phyloP scores from a whole-genome alignment of 2,888 invertebrate genomes.

The Plutella xylostella region DNA sequence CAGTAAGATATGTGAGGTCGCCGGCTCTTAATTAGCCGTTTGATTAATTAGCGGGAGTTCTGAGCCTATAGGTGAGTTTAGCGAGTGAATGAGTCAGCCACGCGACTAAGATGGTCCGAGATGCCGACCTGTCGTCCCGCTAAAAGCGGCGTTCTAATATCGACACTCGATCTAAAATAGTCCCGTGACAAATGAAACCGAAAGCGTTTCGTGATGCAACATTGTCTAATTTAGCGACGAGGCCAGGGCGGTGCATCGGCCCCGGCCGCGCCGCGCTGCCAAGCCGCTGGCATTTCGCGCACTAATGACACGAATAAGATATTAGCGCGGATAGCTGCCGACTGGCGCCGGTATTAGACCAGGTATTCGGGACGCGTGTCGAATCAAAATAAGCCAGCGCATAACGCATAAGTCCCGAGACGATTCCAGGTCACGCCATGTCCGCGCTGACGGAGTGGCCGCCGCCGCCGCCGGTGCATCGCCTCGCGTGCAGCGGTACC shows the following conservation, averaged over 20 bases:
- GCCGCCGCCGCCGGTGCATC: constrained; percentile 11
- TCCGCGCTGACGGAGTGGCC: too few species aligned
- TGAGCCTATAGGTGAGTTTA: too few species aligned
- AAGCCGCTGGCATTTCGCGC: constrained; percentile 64
- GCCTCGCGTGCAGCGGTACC: constrained; percentile 24
- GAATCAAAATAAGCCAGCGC: constrained; percentile 30
- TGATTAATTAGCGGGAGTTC: constrained; percentile 19
- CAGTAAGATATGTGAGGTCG: constrained; percentile 51
- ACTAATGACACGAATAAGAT: constrained; percentile 69
- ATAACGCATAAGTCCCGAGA: constrained; percentile 1
- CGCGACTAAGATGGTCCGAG: constrained; percentile 27
- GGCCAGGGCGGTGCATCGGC: constrained; percentile 57
- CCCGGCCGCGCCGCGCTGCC: constrained; percentile 47
- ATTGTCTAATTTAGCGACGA: constrained; percentile 53
- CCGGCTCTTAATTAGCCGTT: constrained; percentile 37
- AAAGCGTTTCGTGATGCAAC: constrained; percentile 68
- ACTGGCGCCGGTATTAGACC: constrained; percentile 35
- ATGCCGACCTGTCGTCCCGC: constrained; percentile 36
- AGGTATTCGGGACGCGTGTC: constrained; percentile 48
- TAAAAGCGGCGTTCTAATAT: constrained; percentile 64
- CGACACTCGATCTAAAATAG: constrained; percentile 64
- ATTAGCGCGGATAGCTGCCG: constrained; percentile 57
- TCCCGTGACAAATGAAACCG: constrained; percentile 65
- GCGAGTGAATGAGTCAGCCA: constrained; percentile 30
- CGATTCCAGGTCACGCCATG: constrained; percentile 6